phyloP scores from a whole-genome alignment of 2,888 invertebrate genomes.

The Lutraria lutraria region DNA sequence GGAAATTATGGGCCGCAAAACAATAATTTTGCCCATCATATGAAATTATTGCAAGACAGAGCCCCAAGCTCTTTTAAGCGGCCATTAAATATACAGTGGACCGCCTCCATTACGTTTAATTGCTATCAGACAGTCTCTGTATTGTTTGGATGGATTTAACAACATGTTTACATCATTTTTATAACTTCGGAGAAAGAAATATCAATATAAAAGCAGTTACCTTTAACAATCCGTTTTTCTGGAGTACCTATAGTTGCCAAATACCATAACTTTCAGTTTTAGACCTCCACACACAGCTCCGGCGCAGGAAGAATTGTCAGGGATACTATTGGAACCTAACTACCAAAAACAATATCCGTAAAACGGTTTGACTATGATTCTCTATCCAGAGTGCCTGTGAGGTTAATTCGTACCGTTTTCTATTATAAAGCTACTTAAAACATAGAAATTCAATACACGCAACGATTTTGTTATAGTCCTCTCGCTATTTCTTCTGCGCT shows the following conservation, averaged over 20 bases:
- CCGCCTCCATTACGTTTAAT: constrained; percentile 61
- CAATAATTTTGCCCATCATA: constrained; percentile 67
- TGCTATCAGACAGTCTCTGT: constrained; percentile 36
- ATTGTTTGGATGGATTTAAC: constrained; percentile 53
- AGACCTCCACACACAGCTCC: constrained; percentile 34
- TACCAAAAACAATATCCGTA: constrained; percentile 12
- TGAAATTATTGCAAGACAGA: constrained; percentile 62
- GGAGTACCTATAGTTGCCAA: constrained; percentile 5
- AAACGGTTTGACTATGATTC: background rate
- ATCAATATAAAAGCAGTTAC: constrained; percentile 54
- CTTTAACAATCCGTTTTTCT: constrained; percentile 47
- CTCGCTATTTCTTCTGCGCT: constrained; percentile 43
- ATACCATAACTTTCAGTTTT: constrained; percentile 25
- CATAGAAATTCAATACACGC: constrained; percentile 55
- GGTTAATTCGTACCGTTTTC: constrained; percentile 37
- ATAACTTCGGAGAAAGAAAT: constrained; percentile 47
- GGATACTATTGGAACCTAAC: constrained; percentile 20
- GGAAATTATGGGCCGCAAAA: constrained; percentile 68
- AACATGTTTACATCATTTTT: constrained; percentile 55
- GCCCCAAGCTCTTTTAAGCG: constrained; percentile 57
- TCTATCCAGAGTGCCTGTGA: constrained; percentile 28
- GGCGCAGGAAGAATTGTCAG: constrained; percentile 32
- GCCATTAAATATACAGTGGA: constrained; percentile 61
- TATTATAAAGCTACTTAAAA: constrained; percentile 37
- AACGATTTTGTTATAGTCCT: constrained; percentile 51